Conservation (phyloP, 2,888 invertebrate genomes). For the Stictocephala bisonia region DNA sequence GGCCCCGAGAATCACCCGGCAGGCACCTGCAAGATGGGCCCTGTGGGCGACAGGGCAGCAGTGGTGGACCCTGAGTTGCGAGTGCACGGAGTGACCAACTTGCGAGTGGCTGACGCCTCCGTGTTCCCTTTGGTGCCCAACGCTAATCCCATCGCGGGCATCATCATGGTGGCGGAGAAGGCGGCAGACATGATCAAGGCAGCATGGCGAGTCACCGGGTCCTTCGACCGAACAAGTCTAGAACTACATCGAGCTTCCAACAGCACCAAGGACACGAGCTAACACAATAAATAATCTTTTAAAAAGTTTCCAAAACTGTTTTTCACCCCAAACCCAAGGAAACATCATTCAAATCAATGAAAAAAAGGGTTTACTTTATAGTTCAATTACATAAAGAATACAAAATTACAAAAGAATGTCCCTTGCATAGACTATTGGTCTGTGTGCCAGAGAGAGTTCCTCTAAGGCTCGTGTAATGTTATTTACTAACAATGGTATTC, state of each 20-base stretch:
- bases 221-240: no score
- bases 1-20: constrained; percentile 60
- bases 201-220: constrained; percentile 52
- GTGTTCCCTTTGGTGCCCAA: constrained; percentile 64
- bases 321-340: no score
- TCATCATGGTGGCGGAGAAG: constrained; percentile 61
- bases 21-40: constrained; percentile 63
- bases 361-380: no score
- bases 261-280: neutral
- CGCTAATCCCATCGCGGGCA: constrained; percentile 61
- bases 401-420: no score
- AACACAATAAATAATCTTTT: no score
- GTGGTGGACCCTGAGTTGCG: constrained; percentile 62
- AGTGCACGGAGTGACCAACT: constrained; percentile 62
- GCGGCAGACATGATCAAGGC: constrained; percentile 58
- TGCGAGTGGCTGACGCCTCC: constrained; percentile 65
- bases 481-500: no score
- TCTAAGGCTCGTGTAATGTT: no score
- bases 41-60: constrained; percentile 58
- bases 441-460: no score
- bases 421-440: no score
- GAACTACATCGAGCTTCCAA: neutral
- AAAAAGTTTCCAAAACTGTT: no score
- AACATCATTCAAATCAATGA: no score
- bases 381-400: no score